Evolutionary conservation across 2,797 vertebrate genomes (phyloP), one percentile per base, ranked within the genome.

Genomic region (Protonibea diacanthus): DNA sequence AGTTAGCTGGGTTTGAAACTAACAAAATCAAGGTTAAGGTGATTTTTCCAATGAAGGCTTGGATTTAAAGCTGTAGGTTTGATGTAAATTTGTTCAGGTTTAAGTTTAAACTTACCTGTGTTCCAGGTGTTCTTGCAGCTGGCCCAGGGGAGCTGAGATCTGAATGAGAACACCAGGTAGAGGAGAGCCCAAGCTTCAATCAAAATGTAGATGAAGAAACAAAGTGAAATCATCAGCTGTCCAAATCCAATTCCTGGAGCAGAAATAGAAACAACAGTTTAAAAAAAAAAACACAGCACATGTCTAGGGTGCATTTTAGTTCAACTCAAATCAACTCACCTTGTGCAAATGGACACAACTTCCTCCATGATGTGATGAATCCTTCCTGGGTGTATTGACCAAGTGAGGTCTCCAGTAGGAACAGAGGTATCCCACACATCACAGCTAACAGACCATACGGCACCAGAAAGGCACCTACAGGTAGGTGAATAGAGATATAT

Each of bases 341-440:
- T 76, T 91, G 60, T 64, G 90, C 91, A 45, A 94, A 57, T 23
- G 90, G 92, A 71, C 91, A 94, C 10, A 94, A 15, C 6, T 76
- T 88, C 44, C 38, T 76, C 92, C 92, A 93, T 47, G 80, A 90
- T 49, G 92, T 94, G 71, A 94, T 86, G 9, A 81, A 81, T 20
- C 93, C 93, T 72, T 93, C 82, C 71, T 92, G 90, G 49, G 88
- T 92, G 83, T 82, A 93, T 77, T 94, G 92, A 49, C 91, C 90
- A 42, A 90, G 40, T 13, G 84, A 75, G 0, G 66, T 86, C 82
- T 94, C 93, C 86, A 94, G 51, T 7, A 94, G 82, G 59, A 94
- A 94, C 61, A 94, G 76, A 45, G 93, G 92, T 17, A 94, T 65
- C 53, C 91, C 93, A 71, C 71, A 89, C 23, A 92, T 56, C 63